phyloP scores from a whole-genome alignment of 2,888 invertebrate genomes.

The Caenorhabditis plicata region DNA sequence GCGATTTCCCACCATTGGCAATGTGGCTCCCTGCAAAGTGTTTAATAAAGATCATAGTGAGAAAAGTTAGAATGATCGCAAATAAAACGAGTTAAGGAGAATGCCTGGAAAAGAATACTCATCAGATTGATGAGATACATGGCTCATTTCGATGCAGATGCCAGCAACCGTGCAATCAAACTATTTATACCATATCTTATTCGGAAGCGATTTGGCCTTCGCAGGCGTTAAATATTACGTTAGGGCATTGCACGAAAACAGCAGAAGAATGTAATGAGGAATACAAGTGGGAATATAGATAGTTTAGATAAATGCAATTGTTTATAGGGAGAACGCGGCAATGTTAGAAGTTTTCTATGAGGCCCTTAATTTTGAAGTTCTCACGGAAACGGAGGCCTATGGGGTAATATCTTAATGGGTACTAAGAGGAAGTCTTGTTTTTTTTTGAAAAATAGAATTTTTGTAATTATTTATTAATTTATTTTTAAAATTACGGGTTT shows the following conservation, averaged over 20 bases:
- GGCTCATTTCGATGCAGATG: conserved; percentile 52
- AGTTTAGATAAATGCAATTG: conserved; percentile 14
- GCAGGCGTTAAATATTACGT: conserved; percentile 52
- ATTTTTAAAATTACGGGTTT: too few relatives aligned
- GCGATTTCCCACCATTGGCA: conserved; percentile 55
- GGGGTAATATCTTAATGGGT: conserved; percentile 38
- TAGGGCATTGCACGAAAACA: conserved; percentile 48
- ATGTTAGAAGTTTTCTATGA: conserved; percentile 64
- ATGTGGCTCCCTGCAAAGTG: conserved; percentile 53
- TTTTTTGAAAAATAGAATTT: background rate
- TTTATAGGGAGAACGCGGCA: conserved; percentile 58
- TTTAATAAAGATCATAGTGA: conserved; percentile 52
- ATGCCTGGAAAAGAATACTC: conserved; percentile 59
- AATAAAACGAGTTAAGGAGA: conserved; percentile 32
- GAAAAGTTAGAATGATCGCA: background rate
- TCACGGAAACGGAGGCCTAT: conserved; percentile 60
- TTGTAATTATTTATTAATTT: too few relatives aligned
- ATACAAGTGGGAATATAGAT: conserved; percentile 42
- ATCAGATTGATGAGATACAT: conserved; percentile 51
- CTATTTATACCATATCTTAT: conserved; percentile 55
- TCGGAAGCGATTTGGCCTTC: conserved; percentile 64
- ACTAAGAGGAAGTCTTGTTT: background rate
- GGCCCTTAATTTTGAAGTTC: conserved; percentile 58
- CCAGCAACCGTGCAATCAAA: conserved; percentile 62
- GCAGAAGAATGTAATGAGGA: conserved; percentile 58